phyloP scores from a whole-genome alignment of 2,113 vertebrate species.

The Uria lomvia region DNA sequence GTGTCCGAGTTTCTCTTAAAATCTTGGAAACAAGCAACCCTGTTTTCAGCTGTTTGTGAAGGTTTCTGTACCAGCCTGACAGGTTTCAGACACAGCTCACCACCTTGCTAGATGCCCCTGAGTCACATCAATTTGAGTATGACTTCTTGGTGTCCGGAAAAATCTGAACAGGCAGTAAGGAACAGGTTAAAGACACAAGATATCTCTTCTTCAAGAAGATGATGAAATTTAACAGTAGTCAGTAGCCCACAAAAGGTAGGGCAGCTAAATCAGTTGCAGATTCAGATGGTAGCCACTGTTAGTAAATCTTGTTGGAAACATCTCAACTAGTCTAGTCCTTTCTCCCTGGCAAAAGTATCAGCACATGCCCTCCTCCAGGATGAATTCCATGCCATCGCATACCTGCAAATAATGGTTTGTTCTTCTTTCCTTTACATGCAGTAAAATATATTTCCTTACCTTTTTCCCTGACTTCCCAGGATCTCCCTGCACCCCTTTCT shows the following conservation, averaged over 20 bases:
- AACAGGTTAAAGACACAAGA: neutral
- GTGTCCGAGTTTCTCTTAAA: neutral
- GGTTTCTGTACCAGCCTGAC: neutral
- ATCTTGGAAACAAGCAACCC: neutral
- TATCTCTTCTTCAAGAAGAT: neutral
- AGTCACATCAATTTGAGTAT: neutral
- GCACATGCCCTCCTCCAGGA: neutral
- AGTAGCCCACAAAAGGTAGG: neutral
- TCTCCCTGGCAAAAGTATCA: neutral
- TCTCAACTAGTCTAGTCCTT: neutral
- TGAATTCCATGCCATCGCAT: neutral
- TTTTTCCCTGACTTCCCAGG: constrained; percentile 46
- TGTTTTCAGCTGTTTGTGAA: neutral
- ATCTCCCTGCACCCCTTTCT: constrained; percentile 32
- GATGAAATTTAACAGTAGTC: neutral
- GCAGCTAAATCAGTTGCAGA: neutral
- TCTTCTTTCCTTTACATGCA: neutral
- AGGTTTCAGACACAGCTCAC: neutral
- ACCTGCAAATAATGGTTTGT: neutral
- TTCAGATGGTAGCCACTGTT: neutral
- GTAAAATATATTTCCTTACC: constrained; percentile 25
- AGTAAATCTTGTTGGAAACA: neutral
- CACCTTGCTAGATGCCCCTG: neutral
- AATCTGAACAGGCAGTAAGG: neutral
- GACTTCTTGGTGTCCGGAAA: neutral